Evolutionary conservation across 2,888 invertebrate species (phyloP), one percentile per base, ranked within the genome.

Genomic region (Pediacus dermestoides): DNA sequence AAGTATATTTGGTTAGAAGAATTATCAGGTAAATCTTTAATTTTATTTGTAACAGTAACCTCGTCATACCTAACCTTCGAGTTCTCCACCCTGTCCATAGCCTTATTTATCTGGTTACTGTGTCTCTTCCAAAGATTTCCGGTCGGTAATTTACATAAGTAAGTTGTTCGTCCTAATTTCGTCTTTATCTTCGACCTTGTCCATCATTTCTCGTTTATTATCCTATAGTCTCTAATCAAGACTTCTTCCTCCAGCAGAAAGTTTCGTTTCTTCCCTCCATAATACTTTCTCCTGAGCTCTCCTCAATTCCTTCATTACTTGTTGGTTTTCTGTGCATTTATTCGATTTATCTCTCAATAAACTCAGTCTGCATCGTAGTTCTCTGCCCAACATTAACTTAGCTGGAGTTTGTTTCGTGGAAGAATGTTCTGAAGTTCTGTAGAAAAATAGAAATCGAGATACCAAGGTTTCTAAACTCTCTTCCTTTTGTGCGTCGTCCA

Each of bases 341-440:
- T 7, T 3, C 11, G 14, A 16, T 30, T 30, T 10, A 13, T 16
- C 15, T 13, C n/a, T 30, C 16, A 13, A 18, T 15, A 3, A 30
- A 15, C 16, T 11, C 8, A 30, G 30, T 30, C 14, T 30, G 3
- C 16, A 16, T 15, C 16, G 15, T 4, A 30, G 16, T 15, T 30
- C 16, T n/a, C 30, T 30, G 11, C 9, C 6, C 6, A 40, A 31
- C 40, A 42, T 37, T 31, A 37, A 30, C 30, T 37, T 37, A 10
- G 42, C 30, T 28, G 34, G 41, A 3, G 37, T 31, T 34, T 37
- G 34, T 8, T 27, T 31, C 6, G 41, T 45, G 14, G 18, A 18
- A 30, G 38, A 38, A 21, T 42, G 34, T 12, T 33, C 33, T 16
- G 39, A 42, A 18, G 37, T 42, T 15, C 42, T 16, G 16, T 39